Evolutionary conservation across 2,113 vertebrate genomes (phyloP), one percentile per base, ranked within the genome.

Genomic region (Chiloscyllium plagiosum): DNA sequence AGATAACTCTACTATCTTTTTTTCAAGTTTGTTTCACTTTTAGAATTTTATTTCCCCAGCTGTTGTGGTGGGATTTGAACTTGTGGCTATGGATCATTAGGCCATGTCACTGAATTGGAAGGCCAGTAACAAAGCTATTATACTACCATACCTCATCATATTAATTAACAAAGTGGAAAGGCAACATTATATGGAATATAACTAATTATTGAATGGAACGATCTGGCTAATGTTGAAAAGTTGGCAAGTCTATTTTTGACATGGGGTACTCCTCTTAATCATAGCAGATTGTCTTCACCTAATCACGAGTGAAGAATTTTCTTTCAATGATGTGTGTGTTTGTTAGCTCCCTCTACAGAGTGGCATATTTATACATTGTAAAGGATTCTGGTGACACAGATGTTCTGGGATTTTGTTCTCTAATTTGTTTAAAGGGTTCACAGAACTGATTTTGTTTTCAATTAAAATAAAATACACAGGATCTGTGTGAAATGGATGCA

Each of bases 391-490:
- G 33, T 65, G 87, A 92, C 87, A 92, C 87, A 92, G 87, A 92
- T 92, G 87, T 65, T 92, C 56, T n/a, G 87, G 87, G 87, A 92
- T 56, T 65, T 92, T 17, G 52, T 33, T 52, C 52, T 90, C 89
- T 92, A 92, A 92, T 92, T 92, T 93, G 66, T 68, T 33, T 10
- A 68, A 93, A 68, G 65, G 61, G 89, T 93, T 93, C 61, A 66
- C 4, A 5, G 89, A 93, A 42, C 61, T 93, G 89, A 93, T 93
- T 93, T 93, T 93, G 89, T 93, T 68, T 68, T 93, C 89, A 93
- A 93, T 93, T 93, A 93, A 93, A 93, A 37, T 65, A 47, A 93
- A 56, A 8, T 8, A 93, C 37, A 93, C 33, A 68, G 89, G 61
- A 93, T 66, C 61, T 93, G 61, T 33, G n/a, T 42, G 89, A 93